Evolutionary conservation across 1,140 invertebrate genomes (phyloP), one percentile per base, ranked within the genome.

Genomic region (Harpegnathos saltator): DNA sequence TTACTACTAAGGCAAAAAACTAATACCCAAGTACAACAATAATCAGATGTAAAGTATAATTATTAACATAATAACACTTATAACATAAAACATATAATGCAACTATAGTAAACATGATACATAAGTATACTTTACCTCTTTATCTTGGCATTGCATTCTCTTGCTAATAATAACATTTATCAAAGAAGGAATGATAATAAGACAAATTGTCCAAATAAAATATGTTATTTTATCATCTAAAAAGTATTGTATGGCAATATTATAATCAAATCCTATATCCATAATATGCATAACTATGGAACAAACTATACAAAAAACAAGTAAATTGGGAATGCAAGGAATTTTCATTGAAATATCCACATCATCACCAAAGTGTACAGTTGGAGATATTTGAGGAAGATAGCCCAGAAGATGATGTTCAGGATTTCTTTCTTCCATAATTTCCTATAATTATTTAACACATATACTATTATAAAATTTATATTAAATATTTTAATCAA

Each of bases 171-270:
- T 90, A 15, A 93, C 94, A 85, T 95, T 95, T 56, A 95, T 93
- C 58, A 95, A 89, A 9, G 95, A 95, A n/a, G 95, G 95, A 89
- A 95, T 72, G 71, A 95, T 84, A n/a, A 95, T 94, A 72, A 95
- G 94, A 66, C 91, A 66, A 29, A 94, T 81, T 24, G 95, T 95
- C 85, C 94, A 92, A 44, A 86, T 73, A 81, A 95, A 95, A 85
- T 95, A 95, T 33, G 19, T 84, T 59, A 90, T 85, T 86, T 94
- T 90, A 0, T 91, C 88, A 24, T 86, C 74, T 15, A 91, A 63
- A 61, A 93, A 92, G 84, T 95, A 95, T 74, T 92, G 88, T 61
- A 92, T 90, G 1, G 95, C 94, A 7, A 95, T 85, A 89, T 95
- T 95, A 4, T 95, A 93, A 91, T 96, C 95, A 74, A 95, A 89